Evolutionary conservation across 2,888 invertebrate species (phyloP).

Genomic region (Acheta domesticus): DNA sequence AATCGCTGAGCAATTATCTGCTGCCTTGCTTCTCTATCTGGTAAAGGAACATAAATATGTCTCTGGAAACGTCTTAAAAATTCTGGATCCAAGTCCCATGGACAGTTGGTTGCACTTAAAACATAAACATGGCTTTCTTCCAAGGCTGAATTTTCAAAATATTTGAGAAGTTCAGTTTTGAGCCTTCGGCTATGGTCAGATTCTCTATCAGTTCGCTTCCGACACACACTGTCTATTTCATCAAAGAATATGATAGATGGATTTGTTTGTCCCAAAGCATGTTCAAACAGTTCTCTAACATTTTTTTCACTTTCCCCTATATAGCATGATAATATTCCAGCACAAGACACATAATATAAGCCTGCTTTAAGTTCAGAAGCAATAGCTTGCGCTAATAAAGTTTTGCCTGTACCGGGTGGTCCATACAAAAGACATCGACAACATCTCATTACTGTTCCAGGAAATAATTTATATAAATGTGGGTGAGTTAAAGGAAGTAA

Average conservation of each 20-base stretch:
- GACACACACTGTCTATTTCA: slow-evolving; percentile 1
- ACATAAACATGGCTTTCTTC: slow-evolving; percentile 45
- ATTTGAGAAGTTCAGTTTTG: slow-evolving; percentile 56
- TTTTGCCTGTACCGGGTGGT: not conserved
- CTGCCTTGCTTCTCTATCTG: slow-evolving; percentile 43
- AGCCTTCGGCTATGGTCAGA: slow-evolving; percentile 44
- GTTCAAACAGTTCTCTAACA: slow-evolving; percentile 3
- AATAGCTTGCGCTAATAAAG: not conserved
- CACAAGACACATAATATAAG: not conserved
- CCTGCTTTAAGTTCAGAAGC: not conserved
- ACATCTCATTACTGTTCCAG: not conserved
- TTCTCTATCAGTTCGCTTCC: not conserved
- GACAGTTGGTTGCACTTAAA: slow-evolving; percentile 59
- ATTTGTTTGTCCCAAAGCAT: not conserved
- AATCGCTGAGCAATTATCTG: slow-evolving; percentile 44
- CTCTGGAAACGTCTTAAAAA: slow-evolving; percentile 57
- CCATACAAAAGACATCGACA: not conserved
- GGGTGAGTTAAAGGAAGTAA: not conserved
- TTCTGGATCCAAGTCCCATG: slow-evolving; percentile 60
- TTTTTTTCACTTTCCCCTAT: not conserved
- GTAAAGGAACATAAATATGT: slow-evolving; percentile 55
- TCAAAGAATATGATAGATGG: not conserved
- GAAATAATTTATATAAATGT: slow-evolving; percentile 2
- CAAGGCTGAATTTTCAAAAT: slow-evolving; percentile 48
- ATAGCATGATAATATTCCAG: slow-evolving; percentile 2